These are phyloP conservation scores for Cyprinus carpio DNA, from an alignment of 2,113 vertebrate species.

Conservation along the genomic window DNA sequence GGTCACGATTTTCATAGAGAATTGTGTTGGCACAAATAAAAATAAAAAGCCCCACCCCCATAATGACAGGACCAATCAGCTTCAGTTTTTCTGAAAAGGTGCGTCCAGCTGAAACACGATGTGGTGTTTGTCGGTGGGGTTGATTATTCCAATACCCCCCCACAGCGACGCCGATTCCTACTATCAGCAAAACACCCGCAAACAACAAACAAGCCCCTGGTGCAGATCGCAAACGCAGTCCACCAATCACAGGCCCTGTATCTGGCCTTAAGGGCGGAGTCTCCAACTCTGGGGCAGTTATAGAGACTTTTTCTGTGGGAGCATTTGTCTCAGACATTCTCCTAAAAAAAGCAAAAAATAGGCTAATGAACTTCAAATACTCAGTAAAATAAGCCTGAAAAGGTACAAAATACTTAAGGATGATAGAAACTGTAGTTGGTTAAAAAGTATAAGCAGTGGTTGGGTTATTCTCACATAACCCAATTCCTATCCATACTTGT, in stretches of 20 bases:
- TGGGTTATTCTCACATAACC: too few species aligned
- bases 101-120: conserved; percentile 47
- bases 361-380: background rate
- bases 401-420: background rate
- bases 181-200: conserved; percentile 85
- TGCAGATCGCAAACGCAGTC: conserved; percentile 84
- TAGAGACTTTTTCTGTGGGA: conserved; percentile 61
- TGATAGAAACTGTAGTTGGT: background rate
- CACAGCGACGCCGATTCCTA: conserved; percentile 88
- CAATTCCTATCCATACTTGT: too few species aligned
- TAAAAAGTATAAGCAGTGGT: background rate
- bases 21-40: conserved; percentile 98
- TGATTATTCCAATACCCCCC: conserved; percentile 87
- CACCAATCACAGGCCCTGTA: conserved; percentile 67
- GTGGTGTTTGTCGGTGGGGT: conserved; percentile 35
- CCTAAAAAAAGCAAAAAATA: conserved; percentile 38
- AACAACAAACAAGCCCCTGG: conserved; percentile 89
- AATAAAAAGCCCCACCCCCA: conserved; percentile 97
- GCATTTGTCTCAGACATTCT: conserved; percentile 63
- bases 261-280: conserved; percentile 57
- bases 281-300: conserved; percentile 47
- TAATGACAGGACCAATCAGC: conserved; percentile 89
- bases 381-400: background rate
- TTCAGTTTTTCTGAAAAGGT: conserved; percentile 82
- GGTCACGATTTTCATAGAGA: conserved; percentile 93